A percentile compares a stretch with the other conserved stretches of the same genome.
phyloP scores from a whole-genome alignment of 2,888 invertebrate species.

The Acanthosepion pharaonis region DNA sequence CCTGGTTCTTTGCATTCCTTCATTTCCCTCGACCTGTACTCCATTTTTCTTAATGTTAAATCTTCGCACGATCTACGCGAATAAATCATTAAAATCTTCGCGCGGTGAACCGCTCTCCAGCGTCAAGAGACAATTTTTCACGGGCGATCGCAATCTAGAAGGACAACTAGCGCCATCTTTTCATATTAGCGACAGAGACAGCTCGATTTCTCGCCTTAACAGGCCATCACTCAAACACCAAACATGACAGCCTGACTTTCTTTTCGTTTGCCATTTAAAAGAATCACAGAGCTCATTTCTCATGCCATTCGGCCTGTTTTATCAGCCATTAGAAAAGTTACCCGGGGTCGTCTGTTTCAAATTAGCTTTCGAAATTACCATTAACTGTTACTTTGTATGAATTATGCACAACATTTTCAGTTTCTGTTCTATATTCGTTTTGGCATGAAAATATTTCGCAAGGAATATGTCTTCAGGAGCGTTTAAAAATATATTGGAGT shows the following conservation, averaged over 20 bases:
- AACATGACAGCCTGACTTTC: neutral
- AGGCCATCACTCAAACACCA: slow-evolving; percentile 33
- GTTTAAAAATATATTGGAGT: no score
- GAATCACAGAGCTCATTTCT: neutral
- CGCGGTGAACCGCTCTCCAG: neutral
- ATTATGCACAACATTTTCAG: neutral
- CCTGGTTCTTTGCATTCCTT: neutral
- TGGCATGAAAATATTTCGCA: neutral
- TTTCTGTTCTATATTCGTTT: neutral
- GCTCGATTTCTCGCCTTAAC: neutral
- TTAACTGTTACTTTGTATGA: neutral
- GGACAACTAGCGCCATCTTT: neutral
- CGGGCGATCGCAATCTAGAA: no score
- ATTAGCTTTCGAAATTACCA: neutral
- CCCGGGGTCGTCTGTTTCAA: neutral
- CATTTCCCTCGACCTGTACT: neutral
- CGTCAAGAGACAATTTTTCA: neutral
- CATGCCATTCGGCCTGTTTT: neutral
- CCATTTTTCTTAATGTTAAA: neutral
- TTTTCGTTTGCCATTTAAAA: neutral
- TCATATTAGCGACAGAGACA: neutral
- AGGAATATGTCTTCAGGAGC: neutral
- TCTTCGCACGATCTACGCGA: neutral
- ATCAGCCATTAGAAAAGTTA: neutral
- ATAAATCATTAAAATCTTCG: slow-evolving; percentile 20